Percentiles rank a stretch among this genome's conserved stretches.
phyloP scores from a whole-genome alignment of 64 coral and sea anemone species.

The Anthopleura sola region DNA sequence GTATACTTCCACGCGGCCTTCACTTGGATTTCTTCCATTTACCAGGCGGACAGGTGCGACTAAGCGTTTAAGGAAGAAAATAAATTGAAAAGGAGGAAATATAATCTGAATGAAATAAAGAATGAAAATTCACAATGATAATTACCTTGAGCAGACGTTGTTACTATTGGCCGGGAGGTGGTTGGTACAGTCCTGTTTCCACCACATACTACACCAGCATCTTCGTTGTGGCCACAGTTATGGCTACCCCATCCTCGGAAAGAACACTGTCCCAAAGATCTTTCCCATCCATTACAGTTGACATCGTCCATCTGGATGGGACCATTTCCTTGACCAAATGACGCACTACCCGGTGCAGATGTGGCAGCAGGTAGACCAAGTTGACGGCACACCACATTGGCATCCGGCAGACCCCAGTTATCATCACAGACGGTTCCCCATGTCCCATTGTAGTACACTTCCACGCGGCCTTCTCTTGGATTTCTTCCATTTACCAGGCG shows the following conservation, averaged over 20 bases:
- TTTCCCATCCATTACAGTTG: conserved; percentile 32
- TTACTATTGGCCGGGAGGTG: no score
- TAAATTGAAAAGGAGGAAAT: no score
- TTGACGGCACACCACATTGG: conserved; percentile 25
- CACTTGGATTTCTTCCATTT: no score
- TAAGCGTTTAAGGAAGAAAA: no score
- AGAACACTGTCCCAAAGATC: conserved; percentile 16
- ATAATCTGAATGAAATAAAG: no score
- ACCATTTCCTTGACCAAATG: conserved; percentile 23
- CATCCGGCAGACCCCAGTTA: conserved; percentile 20
- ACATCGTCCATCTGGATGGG: conserved; percentile 34
- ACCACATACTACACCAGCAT: no score
- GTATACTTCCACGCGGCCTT: no score
- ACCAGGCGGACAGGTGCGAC: no score
- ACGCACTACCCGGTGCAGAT: conserved; percentile 1
- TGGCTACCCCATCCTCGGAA: conserved; percentile 28
- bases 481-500: no score
- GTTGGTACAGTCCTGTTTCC: no score
- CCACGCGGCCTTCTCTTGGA: conserved; percentile 11
- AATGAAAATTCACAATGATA: no score
- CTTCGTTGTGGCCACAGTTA: neutral
- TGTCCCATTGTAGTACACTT: conserved; percentile 2
- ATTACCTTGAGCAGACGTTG: no score
- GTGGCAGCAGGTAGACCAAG: conserved; percentile 24
- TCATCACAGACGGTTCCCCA: conserved; percentile 57